Evolutionary conservation across 2,797 vertebrate genomes (phyloP), one percentile per base, ranked within the genome.

Genomic region (Mionectes olivaceus): DNA sequence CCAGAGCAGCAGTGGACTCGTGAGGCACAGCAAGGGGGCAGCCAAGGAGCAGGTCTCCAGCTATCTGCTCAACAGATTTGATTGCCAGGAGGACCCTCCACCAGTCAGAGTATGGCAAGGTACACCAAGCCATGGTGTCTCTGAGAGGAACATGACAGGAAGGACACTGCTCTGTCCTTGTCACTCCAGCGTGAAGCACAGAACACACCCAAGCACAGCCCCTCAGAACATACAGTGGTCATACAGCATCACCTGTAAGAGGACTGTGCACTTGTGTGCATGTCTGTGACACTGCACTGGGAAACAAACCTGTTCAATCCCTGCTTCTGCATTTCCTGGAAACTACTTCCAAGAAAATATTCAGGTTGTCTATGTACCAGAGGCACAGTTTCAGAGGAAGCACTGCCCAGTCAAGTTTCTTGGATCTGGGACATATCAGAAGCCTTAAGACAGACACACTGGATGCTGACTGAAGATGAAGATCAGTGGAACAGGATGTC

Each of bases 161-260:
- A 16, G 24, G 47, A 43, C 28, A 37, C 22, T 10, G 79, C 73
- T 60, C 60, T 60, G 74, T 28, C 25, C 44, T 18, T 7, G 4
- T 17, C 76, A 52, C 37, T 28, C 39, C 52, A 63, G 75, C 1
- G 28, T 13, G 35, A 71, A 13, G 37, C 6, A 1, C 25, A 67
- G 73, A 57, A 9, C 47, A 35, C 3, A 21, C 3, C 47, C 12
- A 43, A 41, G 81, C 53, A 46, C 15, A 7, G 30, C 46, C 47
- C 7, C 33, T 13, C 30, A 13, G 52, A 44, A 63, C 22, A 33
- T 0, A 7, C 1, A 9, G 25, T 0, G 16, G 11, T 17, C 64
- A n/a, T n/a, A 25, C 39, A 30, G 41, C 37, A 33, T 8, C 3
- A 0, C 35, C 68, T 12, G 13, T 2, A 30, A 46, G 30, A 60